Evolutionary conservation across 2,888 invertebrate genomes (phyloP).

Genomic region (Cinara cedri): DNA sequence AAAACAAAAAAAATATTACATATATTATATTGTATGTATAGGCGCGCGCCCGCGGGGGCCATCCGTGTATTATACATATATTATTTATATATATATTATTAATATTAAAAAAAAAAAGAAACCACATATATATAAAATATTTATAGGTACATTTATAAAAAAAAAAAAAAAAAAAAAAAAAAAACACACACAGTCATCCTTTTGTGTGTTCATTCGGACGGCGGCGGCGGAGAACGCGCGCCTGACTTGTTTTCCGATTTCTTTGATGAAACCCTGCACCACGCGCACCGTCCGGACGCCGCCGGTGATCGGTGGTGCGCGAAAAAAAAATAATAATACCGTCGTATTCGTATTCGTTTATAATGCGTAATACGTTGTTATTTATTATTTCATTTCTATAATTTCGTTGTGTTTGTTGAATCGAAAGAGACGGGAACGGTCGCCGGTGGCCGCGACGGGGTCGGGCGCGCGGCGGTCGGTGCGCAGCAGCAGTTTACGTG

Average conservation of each 20-base stretch:
- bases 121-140: conserved; percentile 3
- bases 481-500: not conserved
- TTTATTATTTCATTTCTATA: conserved; percentile 28
- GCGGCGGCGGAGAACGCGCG: conserved; percentile 19
- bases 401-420: conserved; percentile 55
- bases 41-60: conserved; percentile 30
- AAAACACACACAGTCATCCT: conserved; percentile 33
- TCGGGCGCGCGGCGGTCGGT: not conserved
- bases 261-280: conserved; percentile 50
- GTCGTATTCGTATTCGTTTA: not conserved
- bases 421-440: conserved; percentile 43
- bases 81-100: conserved; percentile 44
- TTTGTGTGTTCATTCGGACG: conserved; percentile 55
- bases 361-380: too few species aligned
- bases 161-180: not conserved
- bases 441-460: not conserved
- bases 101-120: conserved; percentile 16
- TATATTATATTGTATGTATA: not conserved
- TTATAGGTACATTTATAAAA: too few species aligned
- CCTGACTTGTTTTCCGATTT: conserved; percentile 54
- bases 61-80: conserved; percentile 18
- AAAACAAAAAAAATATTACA: too few species aligned
- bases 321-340: conserved; percentile 35
- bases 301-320: conserved; percentile 46
- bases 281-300: conserved; percentile 28